Conservation (phyloP, 2,888 invertebrate genomes). For the Sthenelais limicola region DNA sequence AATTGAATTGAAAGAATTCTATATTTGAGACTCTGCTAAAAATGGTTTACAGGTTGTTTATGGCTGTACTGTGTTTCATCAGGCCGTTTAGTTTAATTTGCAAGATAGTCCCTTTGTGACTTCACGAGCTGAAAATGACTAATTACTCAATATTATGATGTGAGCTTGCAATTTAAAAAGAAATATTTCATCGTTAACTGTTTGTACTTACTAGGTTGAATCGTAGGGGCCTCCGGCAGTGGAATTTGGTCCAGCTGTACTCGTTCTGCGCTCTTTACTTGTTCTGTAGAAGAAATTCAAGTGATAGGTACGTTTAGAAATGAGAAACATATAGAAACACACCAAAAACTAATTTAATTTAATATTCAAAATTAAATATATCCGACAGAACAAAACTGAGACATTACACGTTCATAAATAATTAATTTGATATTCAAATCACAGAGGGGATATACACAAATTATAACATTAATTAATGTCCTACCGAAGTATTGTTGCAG, state of each 20-base stretch:
- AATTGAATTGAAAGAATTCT: too few species aligned
- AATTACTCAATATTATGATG: not conserved
- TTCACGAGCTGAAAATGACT: not conserved
- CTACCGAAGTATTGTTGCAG: constrained; percentile 88
- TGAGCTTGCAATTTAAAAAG: not conserved
- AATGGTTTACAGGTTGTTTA: too few species aligned
- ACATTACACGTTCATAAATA: too few species aligned
- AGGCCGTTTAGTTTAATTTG: too few species aligned
- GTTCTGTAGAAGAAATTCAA: constrained; percentile 75
- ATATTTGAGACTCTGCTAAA: too few species aligned
- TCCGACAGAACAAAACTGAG: too few species aligned
- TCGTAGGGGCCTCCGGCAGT: constrained; percentile 77
- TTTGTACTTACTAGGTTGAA: constrained; percentile 45
- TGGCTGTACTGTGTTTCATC: too few species aligned
- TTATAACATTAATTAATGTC: constrained; percentile 33
- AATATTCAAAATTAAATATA: too few species aligned
- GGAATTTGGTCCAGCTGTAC: constrained; percentile 96
- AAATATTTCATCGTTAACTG: not conserved
- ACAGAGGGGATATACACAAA: not conserved
- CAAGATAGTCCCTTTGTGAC: not conserved
- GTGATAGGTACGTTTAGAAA: not conserved
- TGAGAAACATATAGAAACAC: too few species aligned
- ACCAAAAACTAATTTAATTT: too few species aligned
- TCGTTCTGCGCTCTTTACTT: constrained; percentile 94
- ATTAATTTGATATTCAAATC: constrained; percentile 19